Conservation (phyloP, 1,140 invertebrate genomes). For the Mamestra configurata region DNA sequence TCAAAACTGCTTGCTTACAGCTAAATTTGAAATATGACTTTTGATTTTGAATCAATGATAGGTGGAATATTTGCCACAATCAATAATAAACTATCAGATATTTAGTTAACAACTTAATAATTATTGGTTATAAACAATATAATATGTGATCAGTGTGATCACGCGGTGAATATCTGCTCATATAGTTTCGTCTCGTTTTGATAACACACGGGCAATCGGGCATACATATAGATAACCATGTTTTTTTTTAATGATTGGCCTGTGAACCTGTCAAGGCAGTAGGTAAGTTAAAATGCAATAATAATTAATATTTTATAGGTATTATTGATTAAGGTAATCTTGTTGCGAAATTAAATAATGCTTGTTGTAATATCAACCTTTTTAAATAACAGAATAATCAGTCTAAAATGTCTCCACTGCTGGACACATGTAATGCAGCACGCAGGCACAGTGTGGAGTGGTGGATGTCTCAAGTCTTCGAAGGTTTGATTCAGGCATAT, state of each 20-base stretch:
- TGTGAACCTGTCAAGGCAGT: neutral
- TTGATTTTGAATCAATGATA: too few relatives aligned
- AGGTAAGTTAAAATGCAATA: neutral
- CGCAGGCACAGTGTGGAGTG: too few relatives aligned
- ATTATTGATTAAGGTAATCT: neutral
- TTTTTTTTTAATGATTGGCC: neutral
- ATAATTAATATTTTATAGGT: neutral
- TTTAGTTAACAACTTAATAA: too few relatives aligned
- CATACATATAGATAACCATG: neutral
- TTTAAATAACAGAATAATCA: too few relatives aligned
- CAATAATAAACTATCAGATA: neutral
- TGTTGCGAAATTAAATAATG: neutral
- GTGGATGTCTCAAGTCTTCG: too few relatives aligned
- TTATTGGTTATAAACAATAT: too few relatives aligned
- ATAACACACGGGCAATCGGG: neutral
- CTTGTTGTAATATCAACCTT: neutral
- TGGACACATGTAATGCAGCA: too few relatives aligned
- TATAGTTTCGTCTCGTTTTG: neutral
- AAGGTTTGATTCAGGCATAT: too few relatives aligned
- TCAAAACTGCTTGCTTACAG: too few relatives aligned
- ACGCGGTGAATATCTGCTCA: neutral
- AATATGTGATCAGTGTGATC: neutral
- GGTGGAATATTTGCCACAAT: neutral
- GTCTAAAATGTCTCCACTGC: too few relatives aligned
- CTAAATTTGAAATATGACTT: too few relatives aligned